Evolutionary conservation across 2,888 invertebrate genomes (phyloP).

Genomic region (Drosophila helvetica): DNA sequence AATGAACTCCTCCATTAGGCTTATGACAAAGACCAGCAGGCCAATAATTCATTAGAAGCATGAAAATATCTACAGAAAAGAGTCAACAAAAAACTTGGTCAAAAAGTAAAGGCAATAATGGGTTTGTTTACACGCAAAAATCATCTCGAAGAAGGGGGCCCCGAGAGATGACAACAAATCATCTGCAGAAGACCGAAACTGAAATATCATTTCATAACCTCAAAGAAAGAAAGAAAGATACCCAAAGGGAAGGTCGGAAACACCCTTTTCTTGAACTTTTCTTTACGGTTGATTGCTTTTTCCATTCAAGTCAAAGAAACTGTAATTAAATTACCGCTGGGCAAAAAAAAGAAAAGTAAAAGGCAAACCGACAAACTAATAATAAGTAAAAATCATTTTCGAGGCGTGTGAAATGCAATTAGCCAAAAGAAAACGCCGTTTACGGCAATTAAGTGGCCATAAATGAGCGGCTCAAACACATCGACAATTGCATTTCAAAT

Average conservation of each 20-base stretch:
- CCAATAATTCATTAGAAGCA: slow-evolving; percentile 58
- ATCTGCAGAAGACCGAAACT: slow-evolving; percentile 25
- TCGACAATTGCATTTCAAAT: slow-evolving; percentile 24
- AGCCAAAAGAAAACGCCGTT: slow-evolving; percentile 36
- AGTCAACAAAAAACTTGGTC: slow-evolving; percentile 18
- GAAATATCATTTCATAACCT: slow-evolving; percentile 44
- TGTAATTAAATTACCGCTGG: slow-evolving; percentile 54
- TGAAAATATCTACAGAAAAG: slow-evolving; percentile 8
- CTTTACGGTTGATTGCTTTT: slow-evolving; percentile 29
- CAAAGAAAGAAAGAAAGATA: slow-evolving; percentile 18
- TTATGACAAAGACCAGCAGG: slow-evolving; percentile 40
- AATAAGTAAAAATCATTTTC: slow-evolving; percentile 50
- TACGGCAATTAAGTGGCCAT: slow-evolving; percentile 51
- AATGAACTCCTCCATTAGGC: slow-evolving; percentile 62
- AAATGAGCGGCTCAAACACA: slow-evolving; percentile 34
- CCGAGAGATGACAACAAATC: slow-evolving; percentile 32
- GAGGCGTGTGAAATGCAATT: slow-evolving; percentile 63
- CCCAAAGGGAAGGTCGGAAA: slow-evolving; percentile 51
- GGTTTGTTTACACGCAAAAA: slow-evolving; percentile 62
- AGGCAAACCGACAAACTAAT: slow-evolving; percentile 41
- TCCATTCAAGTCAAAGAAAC: slow-evolving; percentile 45
- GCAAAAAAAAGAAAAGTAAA: slow-evolving; percentile 49
- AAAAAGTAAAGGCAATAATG: slow-evolving; percentile 51
- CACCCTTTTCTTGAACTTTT: slow-evolving; percentile 43
- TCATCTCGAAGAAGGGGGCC: slow-evolving; percentile 18